Base-by-base conservation (phyloP, 2,888 invertebrate genomes). In the Dorcus hopei region DNA sequence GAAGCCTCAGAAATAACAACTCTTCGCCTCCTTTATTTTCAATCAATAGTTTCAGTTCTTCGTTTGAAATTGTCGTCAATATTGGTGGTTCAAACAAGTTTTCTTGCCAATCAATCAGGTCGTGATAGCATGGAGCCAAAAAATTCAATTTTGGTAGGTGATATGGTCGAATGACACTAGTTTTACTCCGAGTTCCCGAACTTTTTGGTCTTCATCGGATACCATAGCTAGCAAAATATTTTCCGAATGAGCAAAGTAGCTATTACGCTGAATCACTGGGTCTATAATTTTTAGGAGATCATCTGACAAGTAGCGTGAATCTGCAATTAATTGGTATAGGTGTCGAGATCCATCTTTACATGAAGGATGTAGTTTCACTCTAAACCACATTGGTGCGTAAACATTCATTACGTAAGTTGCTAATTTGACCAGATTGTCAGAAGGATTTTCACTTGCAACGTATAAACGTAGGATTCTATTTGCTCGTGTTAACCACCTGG, bases 371-470 rank as follows among this genome's bases (percentile, higher is more conserved):
- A 7, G 41, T 38, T 66, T 63, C 14, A 65, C 59, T 11, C 19
- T 26, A 55, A 67, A 66, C 64, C 65, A 67, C 11, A 57, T 55
- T 39, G 62, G 64, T 8, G 60, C 63, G 48, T 66, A 65, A 6
- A 65, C 62, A 56, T 65, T 65, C 16, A 65, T 42, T 11, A 66
- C 59, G 41, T 56, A 63, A n/a, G 51, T 48, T 11, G 40, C 47
- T 9, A 65, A 54, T 33, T 51, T 58, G 33, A 45, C 43, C 11
- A 63, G 23, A 47, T 57, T 56, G 43, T 61, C 54, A 53, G 63
- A 51, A 64, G 68, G 61, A n/a, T 49, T 47, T 42, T 52, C 41
- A 23, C 62, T 62, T 41, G 49, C 53, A 53, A 68, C 52, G 55
- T 67, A 63, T 26, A 65, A 49, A 33, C 68, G 42, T 11, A 67